phyloP scores from a whole-genome alignment of 2,797 vertebrate species.

The Hippopotamyrus pictus region DNA sequence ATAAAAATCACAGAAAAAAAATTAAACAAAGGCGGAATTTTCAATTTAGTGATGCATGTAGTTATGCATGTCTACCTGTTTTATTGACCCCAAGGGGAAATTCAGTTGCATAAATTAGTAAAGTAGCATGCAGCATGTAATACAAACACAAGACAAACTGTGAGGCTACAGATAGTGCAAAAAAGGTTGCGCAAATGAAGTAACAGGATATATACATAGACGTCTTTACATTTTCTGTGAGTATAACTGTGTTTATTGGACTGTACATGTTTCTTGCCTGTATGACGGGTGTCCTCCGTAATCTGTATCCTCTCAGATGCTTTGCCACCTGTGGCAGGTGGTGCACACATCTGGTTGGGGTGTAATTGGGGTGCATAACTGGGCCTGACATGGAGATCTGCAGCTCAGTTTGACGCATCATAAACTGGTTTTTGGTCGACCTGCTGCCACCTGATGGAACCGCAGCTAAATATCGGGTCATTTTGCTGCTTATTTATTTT shows the following conservation, averaged over 20 bases:
- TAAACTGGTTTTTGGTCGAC: background rate
- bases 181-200: background rate
- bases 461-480: background rate
- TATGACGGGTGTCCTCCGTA: background rate
- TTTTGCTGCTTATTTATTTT: background rate
- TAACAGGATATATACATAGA: background rate
- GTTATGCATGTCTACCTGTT: background rate
- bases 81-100: background rate
- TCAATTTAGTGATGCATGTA: background rate
- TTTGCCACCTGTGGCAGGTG: background rate
- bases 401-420: background rate
- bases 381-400: background rate
- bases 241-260: background rate
- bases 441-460: background rate
- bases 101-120: background rate
- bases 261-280: background rate
- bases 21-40: background rate
- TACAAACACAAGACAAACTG: background rate
- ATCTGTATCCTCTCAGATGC: background rate
- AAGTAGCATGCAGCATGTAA: background rate
- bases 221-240: background rate
- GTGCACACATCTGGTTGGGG: background rate
- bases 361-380: background rate
- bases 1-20: background rate
- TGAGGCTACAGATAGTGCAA: background rate